Evolutionary conservation across 2,888 invertebrate species (phyloP).

Genomic region (Himalopsyche japonica): DNA sequence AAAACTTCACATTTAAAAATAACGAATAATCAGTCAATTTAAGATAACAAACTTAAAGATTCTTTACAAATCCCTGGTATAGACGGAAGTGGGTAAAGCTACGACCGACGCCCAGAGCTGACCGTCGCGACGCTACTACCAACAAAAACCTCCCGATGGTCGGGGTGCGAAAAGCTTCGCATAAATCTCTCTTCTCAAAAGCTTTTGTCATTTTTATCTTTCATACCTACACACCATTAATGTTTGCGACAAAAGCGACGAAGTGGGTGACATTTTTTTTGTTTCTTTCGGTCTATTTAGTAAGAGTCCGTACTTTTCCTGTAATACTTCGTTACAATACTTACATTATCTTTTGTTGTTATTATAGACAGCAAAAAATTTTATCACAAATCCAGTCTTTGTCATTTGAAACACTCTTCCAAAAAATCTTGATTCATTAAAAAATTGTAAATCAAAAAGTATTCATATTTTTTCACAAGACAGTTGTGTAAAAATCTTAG

Average conservation of each 20-base stretch:
- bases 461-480: too few relatives aligned
- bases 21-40: too few relatives aligned
- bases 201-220: slow-evolving; percentile 17
- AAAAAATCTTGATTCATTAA: too few relatives aligned
- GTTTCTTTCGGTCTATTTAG: not conserved
- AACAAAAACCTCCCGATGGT: not conserved
- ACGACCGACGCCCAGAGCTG: not conserved
- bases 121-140: not conserved
- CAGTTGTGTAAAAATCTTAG: too few relatives aligned
- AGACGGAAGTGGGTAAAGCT: not conserved
- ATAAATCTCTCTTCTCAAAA: slow-evolving; percentile 16
- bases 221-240: slow-evolving; percentile 12
- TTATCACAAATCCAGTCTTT: too few relatives aligned
- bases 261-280: not conserved
- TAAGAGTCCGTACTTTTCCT: not conserved
- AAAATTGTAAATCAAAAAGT: too few relatives aligned
- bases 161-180: slow-evolving; percentile 15
- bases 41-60: too few relatives aligned
- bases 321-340: not conserved
- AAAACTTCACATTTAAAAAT: too few relatives aligned
- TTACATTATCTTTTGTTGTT: not conserved
- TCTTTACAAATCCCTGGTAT: not conserved
- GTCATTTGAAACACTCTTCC: too few relatives aligned
- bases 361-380: too few relatives aligned
- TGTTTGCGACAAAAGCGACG: slow-evolving; percentile 8